Evolutionary conservation across 2,113 vertebrate genomes (phyloP), one percentile per base, ranked within the genome.

Genomic region (Arizona elegans): DNA sequence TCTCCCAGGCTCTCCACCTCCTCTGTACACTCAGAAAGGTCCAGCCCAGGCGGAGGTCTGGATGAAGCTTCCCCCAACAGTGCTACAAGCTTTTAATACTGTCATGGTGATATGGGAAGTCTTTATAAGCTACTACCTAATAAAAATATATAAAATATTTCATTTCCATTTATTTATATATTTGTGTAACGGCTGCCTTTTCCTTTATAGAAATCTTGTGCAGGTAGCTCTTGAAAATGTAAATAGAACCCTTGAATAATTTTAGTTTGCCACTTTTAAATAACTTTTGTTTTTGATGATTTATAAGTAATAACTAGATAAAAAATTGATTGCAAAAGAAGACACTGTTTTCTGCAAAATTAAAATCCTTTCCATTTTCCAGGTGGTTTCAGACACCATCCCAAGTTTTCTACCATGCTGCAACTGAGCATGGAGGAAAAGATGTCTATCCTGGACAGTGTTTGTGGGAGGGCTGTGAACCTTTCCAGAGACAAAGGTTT

Each of bases 371-470:
- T 38, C 58, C 86, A 23, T 96, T 96, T 94, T 92, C 17, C 65
- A 99, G 99, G 98, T 99, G 99, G 99, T 99, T 99, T 96, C 99
- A 99, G 96, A 99, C 99, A n/a, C 99, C 99, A 2, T 98, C 99
- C 33, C 98, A 99, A 96, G 99, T 99, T 96, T 99, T 99, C 96
- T 99, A 99, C 97, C 99, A 99, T 0, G 99, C 99, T 56, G 99
- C 99, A 86, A 99, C 99, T 21, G 98, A 98, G 95, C 99, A 99
- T 17, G 99, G 99, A 89, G 98, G 98, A 26, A 99, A 99, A 96
- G 99, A 99, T 33, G 97, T 97, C 8, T 99, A 99, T 62, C 98
- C 98, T 54, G 99, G 99, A 65, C 98, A 99, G 85, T 99, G 99
- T 97, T 98, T 97, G 47, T 99, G 99, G 99, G 99, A 99, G 94